Base-by-base conservation (phyloP, 2,888 invertebrate genomes). In the Drosophila diplacantha region DNA sequence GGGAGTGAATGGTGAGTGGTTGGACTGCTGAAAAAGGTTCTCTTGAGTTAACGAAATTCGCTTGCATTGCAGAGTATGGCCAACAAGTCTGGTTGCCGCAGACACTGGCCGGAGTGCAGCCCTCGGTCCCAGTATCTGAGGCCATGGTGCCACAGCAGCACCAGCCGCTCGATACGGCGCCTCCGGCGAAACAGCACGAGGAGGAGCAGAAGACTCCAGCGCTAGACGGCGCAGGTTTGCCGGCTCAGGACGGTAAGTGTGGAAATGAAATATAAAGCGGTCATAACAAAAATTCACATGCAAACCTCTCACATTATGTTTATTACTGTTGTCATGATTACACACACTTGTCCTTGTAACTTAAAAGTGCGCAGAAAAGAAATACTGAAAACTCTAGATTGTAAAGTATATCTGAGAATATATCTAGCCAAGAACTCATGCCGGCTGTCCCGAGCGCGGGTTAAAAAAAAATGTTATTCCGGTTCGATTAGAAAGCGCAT, bases 171-270 rank as follows among this genome's bases (percentile, higher is more conserved):
- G 12, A 29, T 41, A 46, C 31, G 54, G 35, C 12, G 29, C 60
- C 52, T 12, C 56, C 54, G 9, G 71, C 53, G 3, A 59, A 70
- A 14, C 46, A 50, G 41, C 37, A 24, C 1, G 66, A 43, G n/a
- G 70, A 72, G 61, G 80, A 76, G 18, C 73, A 77, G 34, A 52
- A 53, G 22, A 38, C 63, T 37, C 49, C 72, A 35, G 78, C 81
- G 66, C 73, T 69, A 24, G 77, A 77, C n/a, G 38, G 83, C 66
- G 75, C 81, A 77, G 83, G 78, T 82, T 71, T 71, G 81, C 71
- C 84, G 49, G 86, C 84, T 73, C 85, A 87, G 69, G 87, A 88
- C 69, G 88, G 88, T 88, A 87, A 79, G 86, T 79, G 78, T 69
- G 77, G 70, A 75, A 79, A 83, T 77, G 73, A 80, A 76, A 63